Evolutionary conservation across 2,113 vertebrate genomes (phyloP).

Genomic region (Eurystomus gularis): DNA sequence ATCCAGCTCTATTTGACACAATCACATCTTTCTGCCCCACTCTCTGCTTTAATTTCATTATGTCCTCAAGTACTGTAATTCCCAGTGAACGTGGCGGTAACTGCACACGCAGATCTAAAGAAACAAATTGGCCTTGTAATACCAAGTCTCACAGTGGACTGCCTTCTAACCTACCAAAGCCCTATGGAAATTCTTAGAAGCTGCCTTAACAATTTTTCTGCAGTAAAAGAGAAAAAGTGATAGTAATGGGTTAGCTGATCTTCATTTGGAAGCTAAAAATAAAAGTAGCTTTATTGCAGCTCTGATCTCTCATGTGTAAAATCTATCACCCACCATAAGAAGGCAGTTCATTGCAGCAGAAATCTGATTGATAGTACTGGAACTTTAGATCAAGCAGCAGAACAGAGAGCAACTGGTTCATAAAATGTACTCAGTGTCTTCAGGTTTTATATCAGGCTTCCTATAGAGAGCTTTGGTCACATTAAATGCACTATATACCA

Average conservation of each 20-base stretch:
- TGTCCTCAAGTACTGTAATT: background rate
- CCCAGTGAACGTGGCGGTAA: background rate
- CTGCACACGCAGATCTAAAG: conserved; percentile 26
- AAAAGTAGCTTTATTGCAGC: conserved; percentile 66
- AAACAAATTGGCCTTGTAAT: conserved; percentile 42
- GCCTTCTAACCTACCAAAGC: conserved; percentile 49
- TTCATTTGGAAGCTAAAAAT: conserved; percentile 70
- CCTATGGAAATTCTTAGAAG: conserved; percentile 55
- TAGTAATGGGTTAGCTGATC: conserved; percentile 54
- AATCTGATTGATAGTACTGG: conserved; percentile 58
- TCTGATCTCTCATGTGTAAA: conserved; percentile 70
- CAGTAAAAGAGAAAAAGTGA: conserved; percentile 56
- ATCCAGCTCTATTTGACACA: background rate
- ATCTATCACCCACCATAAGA: conserved; percentile 59
- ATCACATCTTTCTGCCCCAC: background rate
- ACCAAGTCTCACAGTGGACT: conserved; percentile 38
- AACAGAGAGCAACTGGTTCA: conserved; percentile 64
- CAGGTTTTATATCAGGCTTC: conserved; percentile 52
- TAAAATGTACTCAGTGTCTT: conserved; percentile 66
- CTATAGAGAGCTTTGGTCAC: conserved; percentile 59
- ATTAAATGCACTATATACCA: conserved; percentile 55
- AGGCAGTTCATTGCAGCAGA: conserved; percentile 57
- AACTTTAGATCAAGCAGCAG: conserved; percentile 63
- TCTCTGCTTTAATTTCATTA: conserved; percentile 42
- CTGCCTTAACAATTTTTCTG: conserved; percentile 56